phyloP scores from a whole-genome alignment of 2,797 vertebrate genomes.

The Alauda arvensis region DNA sequence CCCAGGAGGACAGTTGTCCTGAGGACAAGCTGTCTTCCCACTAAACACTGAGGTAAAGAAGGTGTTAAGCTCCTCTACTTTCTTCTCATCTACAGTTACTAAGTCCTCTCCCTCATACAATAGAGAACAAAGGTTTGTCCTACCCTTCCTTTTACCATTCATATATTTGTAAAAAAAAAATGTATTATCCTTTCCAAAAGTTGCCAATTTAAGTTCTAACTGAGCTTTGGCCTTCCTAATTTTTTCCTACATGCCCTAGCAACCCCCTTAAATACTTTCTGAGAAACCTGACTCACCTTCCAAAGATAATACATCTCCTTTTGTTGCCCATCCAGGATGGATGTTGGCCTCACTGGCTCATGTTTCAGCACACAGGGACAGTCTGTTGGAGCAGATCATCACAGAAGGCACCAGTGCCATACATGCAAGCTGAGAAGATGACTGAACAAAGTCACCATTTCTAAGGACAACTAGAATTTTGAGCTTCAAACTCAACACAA shows the following conservation, averaged over 20 bases:
- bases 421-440: not conserved
- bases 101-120: not conserved
- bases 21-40: not conserved
- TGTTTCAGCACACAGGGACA: not conserved
- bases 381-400: not conserved
- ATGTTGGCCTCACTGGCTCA: fast-evolving
- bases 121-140: not conserved
- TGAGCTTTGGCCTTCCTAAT: not conserved
- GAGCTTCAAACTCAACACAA: not conserved
- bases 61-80: not conserved
- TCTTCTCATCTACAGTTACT: not conserved
- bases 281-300: not conserved
- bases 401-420: not conserved
- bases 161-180: not conserved
- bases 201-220: not conserved
- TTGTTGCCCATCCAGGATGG: not conserved
- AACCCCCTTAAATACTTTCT: not conserved
- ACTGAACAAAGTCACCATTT: not conserved
- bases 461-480: not conserved
- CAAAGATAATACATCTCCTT: not conserved
- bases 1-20: not conserved
- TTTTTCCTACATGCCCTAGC: not conserved
- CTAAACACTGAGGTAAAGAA: not conserved
- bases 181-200: not conserved
- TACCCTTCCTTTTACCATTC: not conserved